Evolutionary conservation across 1,140 invertebrate genomes (phyloP), one percentile per base, ranked within the genome.

Genomic region (Oryctes rhinoceros): DNA sequence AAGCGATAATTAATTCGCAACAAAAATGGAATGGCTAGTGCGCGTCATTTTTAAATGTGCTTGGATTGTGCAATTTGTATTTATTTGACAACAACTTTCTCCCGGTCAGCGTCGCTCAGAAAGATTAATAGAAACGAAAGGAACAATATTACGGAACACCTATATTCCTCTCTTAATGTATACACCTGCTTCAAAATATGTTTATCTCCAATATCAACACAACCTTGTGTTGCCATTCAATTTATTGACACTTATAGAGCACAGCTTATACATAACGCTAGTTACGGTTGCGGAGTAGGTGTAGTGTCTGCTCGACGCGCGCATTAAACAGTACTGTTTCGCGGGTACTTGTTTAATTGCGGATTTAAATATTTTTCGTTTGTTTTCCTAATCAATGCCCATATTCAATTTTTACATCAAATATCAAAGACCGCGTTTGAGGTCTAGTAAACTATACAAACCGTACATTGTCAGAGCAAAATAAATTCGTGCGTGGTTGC

Each of bases 1-100:
- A 53, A 53, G 49, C 49, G 49, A 53, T 53, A 53, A 53, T 18
- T 53, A 53, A 53, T 53, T 53, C n/a, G 49, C 6, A 53, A 53
- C 49, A 1, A 18, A 53, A 53, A 53, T 15, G 11, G 49, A 53
- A 53, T 18, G 49, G n/a, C 49, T 0, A 53, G 13, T 18, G 49
- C 11, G n/a, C 49, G 9, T 53, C 49, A 53, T 18, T 13, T 15
- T 15, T 53, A 15, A 11, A 13, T 13, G n/a, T 13, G n/a, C 1
- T n/a, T 0, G 49, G n/a, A 9, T 53, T 53, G 49, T 13, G 49
- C 49, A 3, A 53, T 53, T 53, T 53, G n/a, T 11, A 18, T 53
- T 3, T 53, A 18, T 53, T 53, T 53, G 49, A 18, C 39, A 44
- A 44, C 5, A 44, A 44, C 6, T 53, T 53, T 53, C 49, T 53